A percentile compares a stretch with the other conserved stretches of the same genome.
These are phyloP conservation scores for Apeira syringaria DNA, from an alignment of 2,888 invertebrate species.

Conservation along the genomic window DNA sequence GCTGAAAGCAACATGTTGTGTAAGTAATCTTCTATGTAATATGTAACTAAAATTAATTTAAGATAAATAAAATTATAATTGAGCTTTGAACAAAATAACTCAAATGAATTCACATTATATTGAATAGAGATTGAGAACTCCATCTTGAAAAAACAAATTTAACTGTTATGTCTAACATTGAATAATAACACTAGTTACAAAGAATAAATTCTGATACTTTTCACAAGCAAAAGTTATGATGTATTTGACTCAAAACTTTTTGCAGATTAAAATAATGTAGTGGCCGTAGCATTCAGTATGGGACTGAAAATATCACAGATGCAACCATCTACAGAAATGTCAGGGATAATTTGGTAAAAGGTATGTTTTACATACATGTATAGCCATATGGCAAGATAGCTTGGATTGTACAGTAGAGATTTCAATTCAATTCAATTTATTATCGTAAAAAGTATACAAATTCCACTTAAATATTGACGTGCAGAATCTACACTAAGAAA, in stretches of 20 bases:
- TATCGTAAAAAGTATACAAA: no score
- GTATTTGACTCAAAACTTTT: not conserved
- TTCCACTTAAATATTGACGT: no score
- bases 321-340: conserved; percentile 55
- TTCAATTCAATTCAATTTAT: no score
- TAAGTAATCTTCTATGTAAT: conserved; percentile 45
- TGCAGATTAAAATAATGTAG: conserved; percentile 24
- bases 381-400: conserved; percentile 30
- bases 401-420: conserved; percentile 31
- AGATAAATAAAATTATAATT: conserved; percentile 44
- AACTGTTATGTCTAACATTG: not conserved
- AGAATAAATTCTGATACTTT: not conserved
- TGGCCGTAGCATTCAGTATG: conserved; percentile 67
- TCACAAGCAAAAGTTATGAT: not conserved
- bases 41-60: conserved; percentile 33
- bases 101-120: conserved; percentile 29
- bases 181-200: not conserved
- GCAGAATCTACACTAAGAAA: no score
- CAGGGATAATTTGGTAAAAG: conserved; percentile 22
- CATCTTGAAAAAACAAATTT: no score
- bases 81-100: conserved; percentile 42
- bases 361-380: conserved; percentile 5
- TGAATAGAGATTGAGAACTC: conserved; percentile 16
- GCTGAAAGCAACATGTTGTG: conserved; percentile 42
- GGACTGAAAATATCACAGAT: conserved; percentile 80